These are phyloP conservation scores for Choloepus hoffmanni DNA, from an alignment of 2,113 vertebrate genomes.

Conservation along the genomic window DNA sequence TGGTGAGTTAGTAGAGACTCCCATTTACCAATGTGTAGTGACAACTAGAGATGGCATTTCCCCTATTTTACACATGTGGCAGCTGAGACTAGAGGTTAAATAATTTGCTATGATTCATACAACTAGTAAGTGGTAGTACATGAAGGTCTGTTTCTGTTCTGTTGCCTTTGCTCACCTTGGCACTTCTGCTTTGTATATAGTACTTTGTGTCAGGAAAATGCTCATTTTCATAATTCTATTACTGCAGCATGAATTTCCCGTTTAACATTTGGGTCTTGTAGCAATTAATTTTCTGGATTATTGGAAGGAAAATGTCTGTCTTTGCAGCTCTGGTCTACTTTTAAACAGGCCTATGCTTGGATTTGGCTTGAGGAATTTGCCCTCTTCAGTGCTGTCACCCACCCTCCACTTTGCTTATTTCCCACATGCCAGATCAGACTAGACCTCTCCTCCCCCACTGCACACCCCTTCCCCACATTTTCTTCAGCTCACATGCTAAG, in stretches of 20 bases:
- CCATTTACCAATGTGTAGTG: not conserved
- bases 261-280: slow-evolving; percentile 10
- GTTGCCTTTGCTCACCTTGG: not conserved
- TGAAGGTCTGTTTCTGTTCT: not conserved
- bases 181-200: not conserved
- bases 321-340: not conserved
- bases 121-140: not conserved
- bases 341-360: not conserved
- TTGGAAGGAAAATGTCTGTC: slow-evolving; percentile 26
- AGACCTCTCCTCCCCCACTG: fast-evolving
- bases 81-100: not conserved
- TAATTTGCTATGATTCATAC: not conserved
- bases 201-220: not conserved
- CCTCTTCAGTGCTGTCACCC: not conserved
- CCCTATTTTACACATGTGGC: not conserved
- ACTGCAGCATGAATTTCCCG: slow-evolving; percentile 4
- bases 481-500: not conserved
- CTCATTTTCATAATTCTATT: slow-evolving; percentile 40
- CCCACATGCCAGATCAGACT: not conserved
- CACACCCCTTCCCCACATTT: too few species aligned
- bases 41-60: not conserved
- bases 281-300: slow-evolving; percentile 40
- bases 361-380: not conserved
- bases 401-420: not conserved
- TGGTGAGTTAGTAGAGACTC: not conserved